A percentile compares a stretch with the other conserved stretches of the same genome.
These are phyloP conservation scores for Panagrolaimus sp. DNA, from an alignment of 1,140 invertebrate species.

Conservation along the genomic window DNA sequence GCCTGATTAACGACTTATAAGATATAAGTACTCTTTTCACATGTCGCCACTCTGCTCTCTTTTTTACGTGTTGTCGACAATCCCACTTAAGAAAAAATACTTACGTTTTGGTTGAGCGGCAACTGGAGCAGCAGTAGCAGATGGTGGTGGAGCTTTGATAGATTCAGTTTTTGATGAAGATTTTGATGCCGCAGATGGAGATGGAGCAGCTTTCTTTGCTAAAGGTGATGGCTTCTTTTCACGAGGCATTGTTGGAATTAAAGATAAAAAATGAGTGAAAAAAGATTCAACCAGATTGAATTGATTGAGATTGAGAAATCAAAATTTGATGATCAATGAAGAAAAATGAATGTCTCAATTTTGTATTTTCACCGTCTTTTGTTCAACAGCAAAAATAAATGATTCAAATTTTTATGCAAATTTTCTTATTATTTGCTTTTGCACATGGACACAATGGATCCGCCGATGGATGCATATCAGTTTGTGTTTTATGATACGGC, in stretches of 20 bases:
- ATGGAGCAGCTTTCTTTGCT: neutral
- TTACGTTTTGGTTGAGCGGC: slow-evolving; percentile 3
- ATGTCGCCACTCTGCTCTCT: too few relatives aligned
- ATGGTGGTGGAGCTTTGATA: neutral
- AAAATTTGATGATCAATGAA: neutral
- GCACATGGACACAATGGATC: too few relatives aligned
- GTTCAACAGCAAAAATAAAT: too few relatives aligned
- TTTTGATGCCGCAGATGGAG: neutral
- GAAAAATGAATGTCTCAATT: neutral
- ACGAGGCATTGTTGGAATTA: neutral
- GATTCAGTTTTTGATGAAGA: neutral
- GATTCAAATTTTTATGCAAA: too few relatives aligned
- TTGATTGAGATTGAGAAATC: too few relatives aligned
- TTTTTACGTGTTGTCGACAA: too few relatives aligned
- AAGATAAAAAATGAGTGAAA: neutral
- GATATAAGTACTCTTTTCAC: too few relatives aligned
- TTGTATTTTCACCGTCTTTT: neutral
- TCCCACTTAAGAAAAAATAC: neutral
- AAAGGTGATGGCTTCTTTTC: neutral
- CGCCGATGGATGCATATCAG: too few relatives aligned
- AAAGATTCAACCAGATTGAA: neutral
- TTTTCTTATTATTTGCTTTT: too few relatives aligned
- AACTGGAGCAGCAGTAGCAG: neutral
- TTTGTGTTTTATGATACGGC: too few relatives aligned
- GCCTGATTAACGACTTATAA: too few relatives aligned